Evolutionary conservation across 2,888 invertebrate species (phyloP).

Genomic region (Morinoia aosen): DNA sequence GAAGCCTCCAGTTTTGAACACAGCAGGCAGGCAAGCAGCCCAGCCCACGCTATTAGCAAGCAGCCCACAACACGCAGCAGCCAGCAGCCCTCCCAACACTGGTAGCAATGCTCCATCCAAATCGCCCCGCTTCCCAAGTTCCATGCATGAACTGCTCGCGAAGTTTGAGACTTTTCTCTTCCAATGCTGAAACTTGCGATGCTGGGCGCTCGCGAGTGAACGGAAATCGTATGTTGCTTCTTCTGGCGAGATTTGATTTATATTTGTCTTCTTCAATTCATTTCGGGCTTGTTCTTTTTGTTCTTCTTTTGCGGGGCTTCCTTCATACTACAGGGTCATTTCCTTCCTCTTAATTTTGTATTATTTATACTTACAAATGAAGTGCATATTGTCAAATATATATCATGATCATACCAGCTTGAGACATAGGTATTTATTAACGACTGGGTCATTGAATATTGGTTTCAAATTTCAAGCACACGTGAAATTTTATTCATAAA

Average conservation of each 20-base stretch:
- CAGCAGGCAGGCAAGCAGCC: no score
- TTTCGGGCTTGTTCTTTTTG: no score
- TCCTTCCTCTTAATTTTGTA: background rate
- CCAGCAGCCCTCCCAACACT: no score
- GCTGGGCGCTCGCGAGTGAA: background rate
- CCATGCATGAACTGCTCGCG: background rate
- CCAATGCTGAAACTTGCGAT: background rate
- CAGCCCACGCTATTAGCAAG: no score
- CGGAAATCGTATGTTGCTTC: background rate
- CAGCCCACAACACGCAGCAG: no score
- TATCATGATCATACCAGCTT: background rate
- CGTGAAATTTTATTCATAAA: background rate
- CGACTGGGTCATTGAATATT: no score
- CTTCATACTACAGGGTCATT: background rate
- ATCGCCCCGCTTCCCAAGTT: background rate
- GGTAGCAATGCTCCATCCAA: no score
- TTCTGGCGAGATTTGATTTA: background rate
- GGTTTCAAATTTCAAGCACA: background rate
- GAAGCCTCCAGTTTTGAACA: no score
- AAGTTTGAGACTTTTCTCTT: background rate
- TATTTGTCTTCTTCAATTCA: background rate
- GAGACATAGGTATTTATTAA: background rate
- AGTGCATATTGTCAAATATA: background rate
- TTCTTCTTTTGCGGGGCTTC: no score
- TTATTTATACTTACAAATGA: background rate